A percentile compares a stretch with the other conserved stretches of the same genome.
These are phyloP conservation scores for Lumbricus terrestris DNA, from an alignment of 2,888 invertebrate species.

Conservation along the genomic window DNA sequence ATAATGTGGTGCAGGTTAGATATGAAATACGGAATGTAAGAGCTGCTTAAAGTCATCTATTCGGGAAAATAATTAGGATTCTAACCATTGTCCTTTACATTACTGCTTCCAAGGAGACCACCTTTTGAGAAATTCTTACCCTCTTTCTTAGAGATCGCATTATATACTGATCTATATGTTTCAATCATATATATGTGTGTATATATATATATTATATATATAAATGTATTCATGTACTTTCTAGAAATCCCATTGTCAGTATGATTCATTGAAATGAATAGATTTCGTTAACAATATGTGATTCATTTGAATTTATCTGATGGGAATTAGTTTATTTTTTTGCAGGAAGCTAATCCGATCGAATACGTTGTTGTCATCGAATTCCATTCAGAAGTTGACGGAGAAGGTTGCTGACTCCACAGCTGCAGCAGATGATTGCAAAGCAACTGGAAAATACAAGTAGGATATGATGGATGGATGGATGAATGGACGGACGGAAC, in stretches of 20 bases:
- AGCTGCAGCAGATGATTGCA: neutral
- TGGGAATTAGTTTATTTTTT: neutral
- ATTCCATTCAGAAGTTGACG: neutral
- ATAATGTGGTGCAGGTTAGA: too few relatives aligned
- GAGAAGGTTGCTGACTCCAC: neutral
- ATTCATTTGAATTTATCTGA: neutral
- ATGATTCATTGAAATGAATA: too few relatives aligned
- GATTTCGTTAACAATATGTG: neutral
- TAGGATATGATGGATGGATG: neutral
- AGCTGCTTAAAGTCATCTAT: neutral
- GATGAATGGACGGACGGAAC: too few relatives aligned
- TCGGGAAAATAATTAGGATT: neutral
- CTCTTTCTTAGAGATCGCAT: neutral
- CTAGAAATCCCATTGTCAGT: too few relatives aligned
- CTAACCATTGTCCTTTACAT: neutral
- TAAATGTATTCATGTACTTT: too few relatives aligned
- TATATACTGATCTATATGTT: neutral
- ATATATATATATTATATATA: neutral
- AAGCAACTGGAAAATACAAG: slow-evolving; percentile 10
- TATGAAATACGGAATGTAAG: too few relatives aligned
- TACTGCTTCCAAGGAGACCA: neutral
- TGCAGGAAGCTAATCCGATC: neutral
- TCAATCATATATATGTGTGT: neutral
- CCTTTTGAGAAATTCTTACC: neutral
- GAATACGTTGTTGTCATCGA: neutral